Base-by-base conservation (phyloP, 2,888 invertebrate species). In the Tyria jacobaeae region DNA sequence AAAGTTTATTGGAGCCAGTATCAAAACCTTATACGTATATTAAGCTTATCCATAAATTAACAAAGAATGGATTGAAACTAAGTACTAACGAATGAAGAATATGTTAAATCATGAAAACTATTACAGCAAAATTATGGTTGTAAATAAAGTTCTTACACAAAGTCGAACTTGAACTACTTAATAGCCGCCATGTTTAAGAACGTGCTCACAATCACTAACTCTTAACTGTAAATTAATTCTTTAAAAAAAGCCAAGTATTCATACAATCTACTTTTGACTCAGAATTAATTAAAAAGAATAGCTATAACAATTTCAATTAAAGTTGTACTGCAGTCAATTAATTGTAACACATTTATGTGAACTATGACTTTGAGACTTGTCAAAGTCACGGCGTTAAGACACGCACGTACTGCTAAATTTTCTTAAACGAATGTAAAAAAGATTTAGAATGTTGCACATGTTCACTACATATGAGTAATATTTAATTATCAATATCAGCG, bases 311-410 rank as follows among this genome's bases (percentile, higher is more conserved):
- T 44, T 49, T 31, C 50, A 37, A 55, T 54, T 62, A 49, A 31
- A 62, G 4, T 54, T 15, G 31, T 56, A 49, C 17, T 48, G 15
- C 5, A 35, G 41, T 56, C 35, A 62, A 62, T 61, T 56, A 44
- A 57, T 65, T 66, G 64, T 55, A 61, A 54, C 64, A 58, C 47
- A 55, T 60, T 51, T 47, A 63, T 58, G 60, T 65, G 58, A 44
- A 53, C 60, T 51, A 57, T 50, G 70, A 71, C 73, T 75, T 73
- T 76, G 71, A 64, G 27, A 61, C 60, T 55, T 75, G 73, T 74
- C 76, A 70, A 73, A 76, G 70, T 71, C 73, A 75, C 70, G 52
- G 64, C 68, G 69, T 73, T 75, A 74, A 75, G 67, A 57, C 62
- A 62, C 52, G 59, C 59, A 47, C 47, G 59, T 52, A 53, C 34